Base-by-base conservation (phyloP, 2,797 vertebrate species). In the Anabas testudineus region DNA sequence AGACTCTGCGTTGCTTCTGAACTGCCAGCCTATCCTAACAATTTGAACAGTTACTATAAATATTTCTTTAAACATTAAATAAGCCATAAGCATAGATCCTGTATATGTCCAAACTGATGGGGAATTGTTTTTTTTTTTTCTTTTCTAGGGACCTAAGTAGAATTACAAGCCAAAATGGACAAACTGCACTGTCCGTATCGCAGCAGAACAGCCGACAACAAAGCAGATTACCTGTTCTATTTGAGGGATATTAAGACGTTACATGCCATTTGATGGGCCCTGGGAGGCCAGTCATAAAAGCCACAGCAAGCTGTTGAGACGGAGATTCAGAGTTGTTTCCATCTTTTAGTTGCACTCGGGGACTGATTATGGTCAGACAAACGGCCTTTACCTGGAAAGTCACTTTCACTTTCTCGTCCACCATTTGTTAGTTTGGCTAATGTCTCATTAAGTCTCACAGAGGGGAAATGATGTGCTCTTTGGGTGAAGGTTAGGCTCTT, bases 371-470 rank as follows among this genome's bases (percentile, higher is more conserved):
- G 82, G 85, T 82, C 87, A 76, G 72, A 86, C 80, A 87, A 87
- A 85, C 81, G 60, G 88, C 83, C 87, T 82, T 87, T 87, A 91
- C 92, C 90, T 88, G 89, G 88, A 91, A 91, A 91, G 90, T 90
- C 87, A 92, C 91, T 90, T 90, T 91, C 85, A 80, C 82, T 82
- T 90, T 87, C 83, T 86, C 58, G 79, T 88, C 85, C 78, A 69
- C 84, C 86, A 85, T 90, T 92, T 90, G 91, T 91, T 88, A 89
- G 88, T 76, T 79, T 63, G 85, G 87, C 84, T 89, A 91, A 91
- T 90, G 92, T 91, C 88, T 91, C 88, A 88, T 92, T 91, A 91
- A 83, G 91, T 80, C 84, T 75, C 87, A 75, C 88, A 83, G 74
- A 85, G 85, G 85, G 90, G 87, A 85, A 90, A 87, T 87, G 76